These are phyloP conservation scores for Cotesia congregata DNA, from an alignment of 2,888 invertebrate genomes.

Conservation along the genomic window DNA sequence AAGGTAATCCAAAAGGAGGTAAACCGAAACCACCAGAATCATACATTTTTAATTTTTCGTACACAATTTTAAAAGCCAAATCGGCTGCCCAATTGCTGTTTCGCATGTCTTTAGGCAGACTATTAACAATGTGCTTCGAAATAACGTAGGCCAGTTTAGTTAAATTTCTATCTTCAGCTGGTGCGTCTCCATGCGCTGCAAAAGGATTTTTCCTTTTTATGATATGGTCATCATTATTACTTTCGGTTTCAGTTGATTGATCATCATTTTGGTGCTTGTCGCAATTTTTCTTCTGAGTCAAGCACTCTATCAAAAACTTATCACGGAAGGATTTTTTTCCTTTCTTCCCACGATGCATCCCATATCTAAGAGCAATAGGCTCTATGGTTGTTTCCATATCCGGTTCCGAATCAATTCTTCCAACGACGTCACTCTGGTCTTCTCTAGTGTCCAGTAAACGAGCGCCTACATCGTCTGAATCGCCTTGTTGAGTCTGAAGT, in stretches of 20 bases:
- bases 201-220: not conserved
- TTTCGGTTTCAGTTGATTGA: not conserved
- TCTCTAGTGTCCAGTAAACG: not conserved
- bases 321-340: not conserved
- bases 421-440: not conserved
- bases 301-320: not conserved
- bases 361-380: not conserved
- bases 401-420: not conserved
- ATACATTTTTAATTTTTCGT: slow-evolving; percentile 18
- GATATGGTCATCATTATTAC: not conserved
- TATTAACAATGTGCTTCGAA: slow-evolving; percentile 1
- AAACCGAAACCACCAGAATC: not conserved
- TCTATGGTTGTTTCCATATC: not conserved
- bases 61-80: slow-evolving; percentile 15
- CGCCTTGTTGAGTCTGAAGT: slow-evolving; percentile 19
- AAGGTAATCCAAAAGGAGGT: not conserved
- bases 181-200: not conserved
- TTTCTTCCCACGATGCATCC: not conserved
- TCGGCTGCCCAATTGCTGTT: not conserved
- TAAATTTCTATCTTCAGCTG: not conserved
- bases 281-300: not conserved
- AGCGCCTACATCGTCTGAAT: not conserved
- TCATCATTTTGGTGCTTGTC: not conserved
- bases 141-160: not conserved
- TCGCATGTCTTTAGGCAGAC: slow-evolving; percentile 17